A percentile compares a stretch with the other conserved stretches of the same genome.
Conservation (phyloP, 2,113 vertebrate genomes). For the Garra rufa region DNA sequence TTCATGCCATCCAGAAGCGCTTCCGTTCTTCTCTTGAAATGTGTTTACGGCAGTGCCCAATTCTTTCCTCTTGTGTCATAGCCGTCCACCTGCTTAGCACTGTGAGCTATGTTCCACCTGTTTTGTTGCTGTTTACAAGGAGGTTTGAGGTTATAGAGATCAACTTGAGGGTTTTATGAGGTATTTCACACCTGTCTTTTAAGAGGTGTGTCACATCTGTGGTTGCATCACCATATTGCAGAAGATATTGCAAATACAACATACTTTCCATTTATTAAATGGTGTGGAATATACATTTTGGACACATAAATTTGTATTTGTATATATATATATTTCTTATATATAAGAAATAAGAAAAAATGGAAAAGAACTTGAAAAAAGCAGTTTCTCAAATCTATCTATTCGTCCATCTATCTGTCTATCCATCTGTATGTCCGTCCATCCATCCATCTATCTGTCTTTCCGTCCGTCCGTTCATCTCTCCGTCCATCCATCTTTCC, state of each 20-base stretch:
- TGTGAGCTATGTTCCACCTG: slow-evolving; percentile 29
- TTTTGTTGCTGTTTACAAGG: slow-evolving; percentile 35
- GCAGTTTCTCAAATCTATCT: too few species aligned
- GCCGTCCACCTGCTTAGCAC: slow-evolving; percentile 6
- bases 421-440: too few species aligned
- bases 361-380: too few species aligned
- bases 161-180: neutral
- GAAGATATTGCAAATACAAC: neutral
- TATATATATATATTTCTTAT: too few species aligned
- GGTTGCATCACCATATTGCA: neutral
- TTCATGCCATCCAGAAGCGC: neutral
- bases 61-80: slow-evolving; percentile 40
- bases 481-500: too few species aligned
- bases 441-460: too few species aligned
- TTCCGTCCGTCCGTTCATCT: too few species aligned
- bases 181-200: neutral
- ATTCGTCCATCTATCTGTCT: too few species aligned
- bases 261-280: neutral
- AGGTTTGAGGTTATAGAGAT: neutral
- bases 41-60: neutral
- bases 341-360: too few species aligned
- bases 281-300: too few species aligned
- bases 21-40: slow-evolving; percentile 17
- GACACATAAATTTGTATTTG: too few species aligned
- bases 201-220: neutral